A percentile compares a stretch with the other conserved stretches of the same genome.
Conservation (phyloP, 92 coral and sea anemone species). For the Bergia sp. region DNA sequence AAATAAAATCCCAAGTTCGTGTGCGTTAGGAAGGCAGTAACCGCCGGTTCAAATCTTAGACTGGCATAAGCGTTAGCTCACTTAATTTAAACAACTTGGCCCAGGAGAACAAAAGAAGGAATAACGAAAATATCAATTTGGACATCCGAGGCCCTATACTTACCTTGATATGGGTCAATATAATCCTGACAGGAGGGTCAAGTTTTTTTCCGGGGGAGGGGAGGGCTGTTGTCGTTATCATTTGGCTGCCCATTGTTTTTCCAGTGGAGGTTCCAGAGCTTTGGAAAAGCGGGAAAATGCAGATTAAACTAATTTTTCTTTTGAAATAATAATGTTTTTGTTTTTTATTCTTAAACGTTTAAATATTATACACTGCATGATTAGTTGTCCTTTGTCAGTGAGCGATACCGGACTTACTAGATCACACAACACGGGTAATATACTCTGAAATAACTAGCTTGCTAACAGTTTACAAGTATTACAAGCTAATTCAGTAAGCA, state of each 20-base stretch:
- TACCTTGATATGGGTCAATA: slow-evolving; percentile 81
- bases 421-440: too few species aligned
- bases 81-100: too few species aligned
- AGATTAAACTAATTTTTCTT: neutral
- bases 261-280: slow-evolving; percentile 37
- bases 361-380: neutral
- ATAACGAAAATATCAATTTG: too few species aligned
- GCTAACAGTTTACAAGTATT: too few species aligned
- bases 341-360: neutral
- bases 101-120: too few species aligned
- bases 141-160: neutral
- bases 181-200: slow-evolving; percentile 86
- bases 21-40: too few species aligned
- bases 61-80: too few species aligned
- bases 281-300: neutral
- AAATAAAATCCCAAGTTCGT: too few species aligned
- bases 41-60: too few species aligned
- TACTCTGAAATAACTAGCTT: too few species aligned
- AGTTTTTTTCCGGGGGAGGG: slow-evolving; percentile 70
- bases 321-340: neutral
- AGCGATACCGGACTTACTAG: too few species aligned
- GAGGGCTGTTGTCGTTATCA: slow-evolving; percentile 66
- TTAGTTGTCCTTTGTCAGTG: neutral
- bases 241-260: slow-evolving; percentile 59
- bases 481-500: too few species aligned